These are phyloP conservation scores for Falcunculus frontatus DNA, from an alignment of 2,113 vertebrate species.

Conservation along the genomic window DNA sequence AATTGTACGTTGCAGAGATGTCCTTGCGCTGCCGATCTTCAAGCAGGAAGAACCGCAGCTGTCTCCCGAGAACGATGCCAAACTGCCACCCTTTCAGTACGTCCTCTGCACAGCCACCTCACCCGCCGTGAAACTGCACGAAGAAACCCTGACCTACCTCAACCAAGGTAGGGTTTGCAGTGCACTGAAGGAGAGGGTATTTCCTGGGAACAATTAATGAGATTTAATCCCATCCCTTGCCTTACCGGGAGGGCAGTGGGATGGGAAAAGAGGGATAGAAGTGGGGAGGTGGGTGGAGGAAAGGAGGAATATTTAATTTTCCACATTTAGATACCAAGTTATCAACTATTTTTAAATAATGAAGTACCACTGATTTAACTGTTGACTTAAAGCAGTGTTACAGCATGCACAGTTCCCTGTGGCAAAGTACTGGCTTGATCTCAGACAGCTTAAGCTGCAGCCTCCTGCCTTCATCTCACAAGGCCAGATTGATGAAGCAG, in stretches of 20 bases:
- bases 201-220: not conserved
- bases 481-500: not conserved
- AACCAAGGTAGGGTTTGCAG: constrained; percentile 85
- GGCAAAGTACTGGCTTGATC: not conserved
- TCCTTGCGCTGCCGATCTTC: constrained; percentile 86
- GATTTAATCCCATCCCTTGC: not conserved
- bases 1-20: constrained; percentile 79
- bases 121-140: constrained; percentile 88
- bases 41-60: constrained; percentile 84
- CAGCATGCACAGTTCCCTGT: not conserved
- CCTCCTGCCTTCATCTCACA: not conserved
- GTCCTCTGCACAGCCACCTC: constrained; percentile 89
- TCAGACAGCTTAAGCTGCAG: not conserved
- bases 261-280: not conserved
- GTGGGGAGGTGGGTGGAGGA: not conserved
- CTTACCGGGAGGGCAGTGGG: not conserved
- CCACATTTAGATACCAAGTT: not conserved
- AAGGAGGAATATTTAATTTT: not conserved
- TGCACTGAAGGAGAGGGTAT: not conserved
- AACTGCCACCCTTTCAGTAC: constrained; percentile 82
- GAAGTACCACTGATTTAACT: not conserved
- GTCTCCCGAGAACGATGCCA: constrained; percentile 74
- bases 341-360: not conserved
- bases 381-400: not conserved
- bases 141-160: constrained; percentile 92